Percentiles rank a stretch among this genome's conserved stretches.
These are phyloP conservation scores for Argentina silus DNA, from an alignment of 2,797 vertebrate species.

Conservation along the genomic window DNA sequence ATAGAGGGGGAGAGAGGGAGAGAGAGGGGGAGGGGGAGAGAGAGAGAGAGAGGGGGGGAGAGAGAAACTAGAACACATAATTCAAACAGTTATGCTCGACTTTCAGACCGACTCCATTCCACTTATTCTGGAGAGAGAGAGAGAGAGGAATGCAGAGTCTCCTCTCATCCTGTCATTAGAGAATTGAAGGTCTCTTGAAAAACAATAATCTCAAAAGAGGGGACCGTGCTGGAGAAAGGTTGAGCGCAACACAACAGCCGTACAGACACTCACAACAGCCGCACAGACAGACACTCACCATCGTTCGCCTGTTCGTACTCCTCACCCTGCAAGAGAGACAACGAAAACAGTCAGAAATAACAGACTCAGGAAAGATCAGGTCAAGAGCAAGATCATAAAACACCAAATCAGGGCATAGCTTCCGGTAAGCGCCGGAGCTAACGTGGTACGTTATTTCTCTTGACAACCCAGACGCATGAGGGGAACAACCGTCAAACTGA, in stretches of 20 bases:
- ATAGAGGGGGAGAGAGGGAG: not conserved
- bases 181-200: conserved; percentile 9
- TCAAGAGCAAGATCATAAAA: not conserved
- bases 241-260: too few relatives aligned
- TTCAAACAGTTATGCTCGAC: too few relatives aligned
- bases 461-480: too few relatives aligned
- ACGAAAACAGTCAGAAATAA: conserved; percentile 1
- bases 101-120: too few relatives aligned
- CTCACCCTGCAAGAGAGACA: conserved; percentile 63
- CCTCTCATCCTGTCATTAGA: not conserved
- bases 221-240: not conserved
- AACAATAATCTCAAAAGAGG: conserved; percentile 7
- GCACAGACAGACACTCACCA: conserved; percentile 65
- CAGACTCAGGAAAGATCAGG: not conserved
- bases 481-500: too few relatives aligned
- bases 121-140: too few relatives aligned
- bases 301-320: conserved; percentile 67
- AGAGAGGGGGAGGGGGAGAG: not conserved
- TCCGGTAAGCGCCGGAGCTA: too few relatives aligned
- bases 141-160: conserved; percentile 11
- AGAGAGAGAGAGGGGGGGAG: not conserved
- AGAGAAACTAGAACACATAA: too few relatives aligned
- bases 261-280: conserved; percentile 4
- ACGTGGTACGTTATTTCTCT: too few relatives aligned
- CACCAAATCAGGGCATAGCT: too few relatives aligned